Base-by-base conservation (phyloP, 2,113 vertebrate species). In the Lontra canadensis region DNA sequence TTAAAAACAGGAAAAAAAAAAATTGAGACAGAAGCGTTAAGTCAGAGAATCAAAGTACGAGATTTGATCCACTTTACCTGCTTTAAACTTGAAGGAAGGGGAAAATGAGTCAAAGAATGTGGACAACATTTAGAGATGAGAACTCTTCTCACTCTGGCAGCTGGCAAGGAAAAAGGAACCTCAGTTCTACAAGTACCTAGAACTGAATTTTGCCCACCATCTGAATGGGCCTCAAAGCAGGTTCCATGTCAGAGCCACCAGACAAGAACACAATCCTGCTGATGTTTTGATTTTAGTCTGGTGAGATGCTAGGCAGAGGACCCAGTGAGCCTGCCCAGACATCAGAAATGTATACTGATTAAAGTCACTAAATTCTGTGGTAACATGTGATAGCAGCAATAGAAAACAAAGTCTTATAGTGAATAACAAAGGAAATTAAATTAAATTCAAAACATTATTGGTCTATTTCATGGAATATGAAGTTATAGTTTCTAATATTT, bases 401-500 rank as follows among this genome's bases (percentile, higher is more conserved):
- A 42, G 39, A 81, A 80, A 81, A 83, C 52, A 47, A 73, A 74
- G 29, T 21, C 39, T 82, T 69, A 42, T 31, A 67, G 63, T 67
- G 42, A 79, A 15, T 52, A 91, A 78, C 15, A 84, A 88, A 82
- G 14, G 8, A 82, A 93, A 87, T 79, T 63, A 47, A 95, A 59
- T 85, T 94, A 84, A 84, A 84, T 10, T 71, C 42, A 82, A 96
- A 95, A 61, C 20, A 74, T 7, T 74, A 88, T 67, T 14, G 57
- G 31, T 39, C 25, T 39, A 71, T 96, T 95, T 93, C 12, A 34
- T 65, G 31, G n/a, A 71, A 90, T 65, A 87, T 47, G 13, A 95
- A 89, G 90, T 85, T 80, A 89, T 44, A 65, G n/a, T 47, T 93
- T 85, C 44, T 80, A n/a, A 73, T 63, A 93, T 90, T 90, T 90